phyloP scores from a whole-genome alignment of 2,888 invertebrate genomes.

The Drosophila testacea region DNA sequence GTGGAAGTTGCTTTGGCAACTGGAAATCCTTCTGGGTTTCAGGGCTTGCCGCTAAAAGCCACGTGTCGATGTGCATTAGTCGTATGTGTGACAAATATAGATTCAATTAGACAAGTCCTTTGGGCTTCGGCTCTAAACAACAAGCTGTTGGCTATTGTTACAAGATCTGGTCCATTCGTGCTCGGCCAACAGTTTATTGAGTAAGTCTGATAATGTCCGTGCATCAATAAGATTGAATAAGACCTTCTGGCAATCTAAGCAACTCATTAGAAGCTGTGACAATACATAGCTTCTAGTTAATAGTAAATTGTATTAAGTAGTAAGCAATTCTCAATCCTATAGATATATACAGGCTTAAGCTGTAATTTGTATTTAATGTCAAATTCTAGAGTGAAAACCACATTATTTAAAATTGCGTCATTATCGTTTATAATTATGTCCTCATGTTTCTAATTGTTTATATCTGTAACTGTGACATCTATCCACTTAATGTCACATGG shows the following conservation, averaged over 20 bases:
- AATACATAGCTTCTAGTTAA: neutral
- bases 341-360: no score
- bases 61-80: slow-evolving; percentile 47
- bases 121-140: neutral
- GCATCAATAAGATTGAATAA: neutral
- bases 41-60: slow-evolving; percentile 33
- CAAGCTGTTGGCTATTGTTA: slow-evolving; percentile 19
- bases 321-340: no score
- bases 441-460: neutral
- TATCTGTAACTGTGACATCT: slow-evolving; percentile 7
- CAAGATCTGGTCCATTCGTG: neutral
- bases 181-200: neutral
- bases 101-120: slow-evolving; percentile 49
- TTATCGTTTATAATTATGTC: slow-evolving; percentile 3
- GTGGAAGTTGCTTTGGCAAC: slow-evolving; percentile 27
- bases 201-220: neutral
- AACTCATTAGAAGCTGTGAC: neutral
- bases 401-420: neutral
- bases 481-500: slow-evolving; percentile 15
- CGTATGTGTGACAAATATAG: slow-evolving; percentile 29
- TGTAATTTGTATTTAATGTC: no score
- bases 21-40: slow-evolving; percentile 29
- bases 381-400: neutral
- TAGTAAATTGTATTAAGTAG: no score
- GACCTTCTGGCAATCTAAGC: neutral